phyloP scores from a whole-genome alignment of 2,797 vertebrate genomes.

The Acridotheres tristis region DNA sequence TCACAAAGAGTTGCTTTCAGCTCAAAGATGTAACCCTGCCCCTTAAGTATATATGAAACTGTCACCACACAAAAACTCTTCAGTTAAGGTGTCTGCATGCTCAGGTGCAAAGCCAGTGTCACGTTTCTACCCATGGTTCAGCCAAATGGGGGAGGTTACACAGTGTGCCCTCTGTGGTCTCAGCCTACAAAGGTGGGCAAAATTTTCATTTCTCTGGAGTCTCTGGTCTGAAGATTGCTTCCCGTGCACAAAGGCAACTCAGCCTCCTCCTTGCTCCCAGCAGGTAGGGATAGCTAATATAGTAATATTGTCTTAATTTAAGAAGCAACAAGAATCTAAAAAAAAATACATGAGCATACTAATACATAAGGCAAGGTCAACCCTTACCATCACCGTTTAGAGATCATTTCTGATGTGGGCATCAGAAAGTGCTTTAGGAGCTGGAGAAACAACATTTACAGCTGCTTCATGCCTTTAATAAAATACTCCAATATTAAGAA shows the following conservation, averaged over 20 bases:
- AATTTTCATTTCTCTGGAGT: background rate
- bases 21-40: constrained; percentile 1
- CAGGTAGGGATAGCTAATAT: background rate
- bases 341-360: background rate
- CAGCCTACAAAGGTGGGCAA: background rate
- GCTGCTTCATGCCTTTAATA: background rate
- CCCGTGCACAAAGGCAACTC: background rate
- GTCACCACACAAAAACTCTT: background rate
- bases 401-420: background rate
- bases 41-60: constrained; percentile 15
- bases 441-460: background rate
- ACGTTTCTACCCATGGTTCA: background rate
- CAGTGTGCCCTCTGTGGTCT: background rate
- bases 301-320: background rate
- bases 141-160: background rate
- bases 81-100: background rate
- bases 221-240: background rate
- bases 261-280: background rate
- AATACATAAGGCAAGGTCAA: background rate
- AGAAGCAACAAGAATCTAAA: background rate
- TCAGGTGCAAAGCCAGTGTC: background rate
- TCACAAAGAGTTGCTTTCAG: constrained; percentile 4
- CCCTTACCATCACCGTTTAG: background rate
- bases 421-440: background rate
- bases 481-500: background rate